Conservation (phyloP, 2,888 invertebrate species). For the Synergus itoensis region DNA sequence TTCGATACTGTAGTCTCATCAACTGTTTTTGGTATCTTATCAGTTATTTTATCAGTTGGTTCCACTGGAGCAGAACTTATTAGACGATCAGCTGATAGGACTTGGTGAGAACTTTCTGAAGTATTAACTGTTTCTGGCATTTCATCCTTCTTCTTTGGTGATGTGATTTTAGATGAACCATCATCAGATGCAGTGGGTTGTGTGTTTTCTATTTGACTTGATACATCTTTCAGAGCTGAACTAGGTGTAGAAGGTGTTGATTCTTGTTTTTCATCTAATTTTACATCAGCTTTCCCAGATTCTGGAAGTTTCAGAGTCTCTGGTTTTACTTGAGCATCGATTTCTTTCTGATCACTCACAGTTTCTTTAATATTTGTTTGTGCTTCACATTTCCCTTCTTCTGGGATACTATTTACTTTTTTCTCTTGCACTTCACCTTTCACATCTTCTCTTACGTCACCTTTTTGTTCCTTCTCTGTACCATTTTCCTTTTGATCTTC, state of each 20-base stretch:
- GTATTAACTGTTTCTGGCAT: not conserved
- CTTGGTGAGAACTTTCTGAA: slow-evolving; percentile 5
- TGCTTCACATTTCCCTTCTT: not conserved
- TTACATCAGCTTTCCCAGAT: not conserved
- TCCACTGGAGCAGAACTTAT: not conserved
- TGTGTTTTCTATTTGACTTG: not conserved
- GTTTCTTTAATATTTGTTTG: slow-evolving; percentile 15
- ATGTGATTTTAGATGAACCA: not conserved
- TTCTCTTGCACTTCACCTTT: not conserved
- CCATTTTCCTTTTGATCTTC: slow-evolving; percentile 2
- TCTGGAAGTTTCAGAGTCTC: slow-evolving; percentile 30
- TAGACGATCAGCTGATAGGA: too few relatives aligned
- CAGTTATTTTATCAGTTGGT: slow-evolving; percentile 19
- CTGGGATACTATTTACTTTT: not conserved
- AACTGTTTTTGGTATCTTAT: not conserved
- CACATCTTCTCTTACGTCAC: slow-evolving; percentile 44
- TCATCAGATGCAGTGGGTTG: slow-evolving; percentile 33
- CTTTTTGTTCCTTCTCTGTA: slow-evolving; percentile 47
- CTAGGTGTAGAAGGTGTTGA: not conserved
- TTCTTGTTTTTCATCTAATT: not conserved
- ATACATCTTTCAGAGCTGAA: not conserved
- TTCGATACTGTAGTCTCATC: not conserved
- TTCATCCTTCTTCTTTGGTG: not conserved
- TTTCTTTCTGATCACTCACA: slow-evolving; percentile 8
- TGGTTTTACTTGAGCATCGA: slow-evolving; percentile 24